Evolutionary conservation across 1,140 invertebrate species (phyloP), one percentile per base, ranked within the genome.

Genomic region (Drosophila chauvacae): DNA sequence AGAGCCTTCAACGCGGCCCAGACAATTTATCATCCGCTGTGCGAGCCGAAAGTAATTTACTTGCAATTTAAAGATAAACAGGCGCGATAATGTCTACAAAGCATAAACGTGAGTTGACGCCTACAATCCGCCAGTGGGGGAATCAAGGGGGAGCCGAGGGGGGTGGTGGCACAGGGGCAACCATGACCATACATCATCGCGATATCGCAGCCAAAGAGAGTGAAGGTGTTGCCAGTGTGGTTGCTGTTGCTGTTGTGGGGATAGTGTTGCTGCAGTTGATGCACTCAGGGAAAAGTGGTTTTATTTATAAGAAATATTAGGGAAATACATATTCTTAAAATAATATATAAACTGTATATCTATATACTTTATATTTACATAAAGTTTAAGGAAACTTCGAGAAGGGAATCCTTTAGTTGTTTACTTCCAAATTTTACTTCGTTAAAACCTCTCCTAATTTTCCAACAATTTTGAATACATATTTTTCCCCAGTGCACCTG

Each of bases 31-130:
- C 84, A 88, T 78, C 76, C 81, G 66, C 66, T 80, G 74, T 80
- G 81, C 85, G 81, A 90, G 85, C 85, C 81, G 88, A 76, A 90
- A 81, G 85, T 90, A 90, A 90, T 90, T 90, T 90, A 90, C 85
- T 90, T 90, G 85, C 85, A 90, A 90, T 90, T 90, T 90, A 90
- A 90, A 90, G 85, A 90, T 90, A 90, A 90, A 90, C 85, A 90
- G 85, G 86, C 85, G 85, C 85, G 85, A 90, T 90, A 90, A 90
- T 90, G 85, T 90, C 85, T 90, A 90, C 87, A 91, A 91, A 91
- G 80, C 80, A 91, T 91, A 91, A 91, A 91, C 88, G 88, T 91
- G 88, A 91, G 88, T 91, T 91, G 83, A 91, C 88, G 88, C 88
- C 88, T 91, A 91, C 88, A 91, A 91, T 87, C 77, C 71, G 60